Percentiles rank a stretch among this genome's conserved stretches.
Evolutionary conservation across 2,888 invertebrate genomes (phyloP).

Genomic region (Trachelus iudaicus): DNA sequence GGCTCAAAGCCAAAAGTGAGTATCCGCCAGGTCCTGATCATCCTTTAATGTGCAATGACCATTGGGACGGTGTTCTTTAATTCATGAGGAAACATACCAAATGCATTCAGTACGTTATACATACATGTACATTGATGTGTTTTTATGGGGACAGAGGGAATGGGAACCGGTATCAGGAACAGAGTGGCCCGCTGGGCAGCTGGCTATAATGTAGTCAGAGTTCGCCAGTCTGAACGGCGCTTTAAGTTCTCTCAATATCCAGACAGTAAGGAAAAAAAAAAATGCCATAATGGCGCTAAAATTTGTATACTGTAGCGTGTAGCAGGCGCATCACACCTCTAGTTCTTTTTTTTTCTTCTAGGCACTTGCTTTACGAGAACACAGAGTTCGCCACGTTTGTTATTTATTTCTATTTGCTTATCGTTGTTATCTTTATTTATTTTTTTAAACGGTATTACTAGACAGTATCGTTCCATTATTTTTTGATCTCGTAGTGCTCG

Average conservation of each 20-base stretch:
- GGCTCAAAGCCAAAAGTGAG: conserved; percentile 96
- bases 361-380: conserved; percentile 14
- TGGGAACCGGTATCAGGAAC: conserved; percentile 55
- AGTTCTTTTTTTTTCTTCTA: conserved; percentile 6
- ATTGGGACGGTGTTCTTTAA: background rate
- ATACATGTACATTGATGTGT: conserved; percentile 18
- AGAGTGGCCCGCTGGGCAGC: conserved; percentile 62
- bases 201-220: conserved; percentile 65
- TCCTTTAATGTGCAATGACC: background rate
- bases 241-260: conserved; percentile 64
- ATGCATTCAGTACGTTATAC: background rate
- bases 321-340: conserved; percentile 8
- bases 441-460: background rate
- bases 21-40: conserved; percentile 42
- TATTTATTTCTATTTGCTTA: conserved; percentile 15
- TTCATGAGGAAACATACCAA: background rate
- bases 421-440: background rate
- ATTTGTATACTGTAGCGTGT: conserved; percentile 26
- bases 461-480: background rate
- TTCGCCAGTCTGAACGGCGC: conserved; percentile 63
- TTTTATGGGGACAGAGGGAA: conserved; percentile 52
- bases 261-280: conserved; percentile 58
- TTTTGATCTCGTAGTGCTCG: conserved; percentile 12
- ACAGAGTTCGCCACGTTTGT: conserved; percentile 19
- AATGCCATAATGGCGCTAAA: conserved; percentile 34